Conservation (phyloP, 2,888 invertebrate genomes). For the Leptura quadrifasciata region DNA sequence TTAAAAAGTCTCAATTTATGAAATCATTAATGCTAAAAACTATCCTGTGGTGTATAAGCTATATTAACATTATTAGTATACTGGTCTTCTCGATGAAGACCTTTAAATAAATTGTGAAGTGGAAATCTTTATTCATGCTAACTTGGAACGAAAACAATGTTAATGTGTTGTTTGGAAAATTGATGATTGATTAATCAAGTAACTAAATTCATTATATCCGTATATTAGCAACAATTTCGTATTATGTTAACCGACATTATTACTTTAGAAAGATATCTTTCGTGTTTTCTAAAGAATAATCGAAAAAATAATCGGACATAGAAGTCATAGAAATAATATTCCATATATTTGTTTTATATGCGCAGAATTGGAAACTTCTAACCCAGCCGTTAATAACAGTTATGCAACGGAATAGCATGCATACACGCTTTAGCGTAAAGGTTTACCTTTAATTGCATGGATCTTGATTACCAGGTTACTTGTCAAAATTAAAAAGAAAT, state of each 20-base stretch:
- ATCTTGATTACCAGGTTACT: no score
- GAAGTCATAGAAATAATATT: no score
- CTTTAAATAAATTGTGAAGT: slow-evolving; percentile 16
- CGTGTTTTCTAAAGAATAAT: background rate
- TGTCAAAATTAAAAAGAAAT: no score
- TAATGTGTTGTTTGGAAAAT: background rate
- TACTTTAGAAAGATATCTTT: background rate
- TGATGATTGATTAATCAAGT: background rate
- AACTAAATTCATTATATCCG: background rate
- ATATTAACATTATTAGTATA: background rate
- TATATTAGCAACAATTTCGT: background rate
- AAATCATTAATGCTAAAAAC: no score
- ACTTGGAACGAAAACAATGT: background rate
- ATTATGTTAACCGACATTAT: background rate
- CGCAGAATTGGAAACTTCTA: background rate
- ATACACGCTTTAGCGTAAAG: no score
- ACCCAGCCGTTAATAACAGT: background rate
- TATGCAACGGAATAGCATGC: background rate
- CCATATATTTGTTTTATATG: background rate
- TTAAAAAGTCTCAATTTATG: no score
- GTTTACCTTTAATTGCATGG: no score
- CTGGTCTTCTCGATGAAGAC: slow-evolving; percentile 2
- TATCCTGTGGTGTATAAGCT: no score
- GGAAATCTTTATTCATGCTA: background rate
- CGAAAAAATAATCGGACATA: background rate